Evolutionary conservation across 2,888 invertebrate genomes (phyloP).

Genomic region (Drosophila paramelanica): DNA sequence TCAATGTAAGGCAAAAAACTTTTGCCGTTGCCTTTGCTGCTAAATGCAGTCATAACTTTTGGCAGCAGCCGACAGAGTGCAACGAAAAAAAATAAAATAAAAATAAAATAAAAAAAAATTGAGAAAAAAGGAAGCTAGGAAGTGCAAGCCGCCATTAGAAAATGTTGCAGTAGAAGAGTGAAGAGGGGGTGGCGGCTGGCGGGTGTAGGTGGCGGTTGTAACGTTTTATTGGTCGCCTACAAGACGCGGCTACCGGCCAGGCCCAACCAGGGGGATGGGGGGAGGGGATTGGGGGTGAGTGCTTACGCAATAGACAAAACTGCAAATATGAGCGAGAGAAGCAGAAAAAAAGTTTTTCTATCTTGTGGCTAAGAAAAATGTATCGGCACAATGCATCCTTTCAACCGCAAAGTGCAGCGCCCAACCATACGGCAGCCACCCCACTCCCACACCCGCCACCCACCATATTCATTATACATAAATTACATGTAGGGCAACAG

Average conservation of each 20-base stretch:
- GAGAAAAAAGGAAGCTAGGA: slow-evolving; percentile 37
- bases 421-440: neutral
- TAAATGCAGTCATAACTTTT: slow-evolving; percentile 80
- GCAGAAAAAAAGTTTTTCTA: slow-evolving; percentile 61
- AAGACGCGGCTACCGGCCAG: slow-evolving; percentile 38
- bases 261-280: neutral
- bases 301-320: slow-evolving; percentile 54
- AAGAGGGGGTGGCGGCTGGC: neutral
- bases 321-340: slow-evolving; percentile 17
- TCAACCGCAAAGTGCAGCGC: slow-evolving; percentile 76
- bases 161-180: slow-evolving; percentile 25
- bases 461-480: slow-evolving; percentile 70
- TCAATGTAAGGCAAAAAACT: slow-evolving; percentile 69
- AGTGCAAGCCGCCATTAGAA: slow-evolving; percentile 75
- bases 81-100: slow-evolving; percentile 28
- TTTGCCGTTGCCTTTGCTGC: slow-evolving; percentile 61
- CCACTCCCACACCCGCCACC: neutral
- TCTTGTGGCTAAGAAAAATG: slow-evolving; percentile 68
- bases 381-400: slow-evolving; percentile 79
- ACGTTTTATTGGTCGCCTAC: slow-evolving; percentile 58
- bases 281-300: too few relatives aligned
- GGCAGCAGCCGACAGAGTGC: slow-evolving; percentile 61
- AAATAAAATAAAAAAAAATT: slow-evolving; percentile 7
- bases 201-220: slow-evolving; percentile 5
- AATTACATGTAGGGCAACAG: slow-evolving; percentile 67